A percentile compares a stretch with the other conserved stretches of the same genome.
These are phyloP conservation scores for Oscheius onirici DNA, from an alignment of 2,888 invertebrate genomes.

Conservation along the genomic window DNA sequence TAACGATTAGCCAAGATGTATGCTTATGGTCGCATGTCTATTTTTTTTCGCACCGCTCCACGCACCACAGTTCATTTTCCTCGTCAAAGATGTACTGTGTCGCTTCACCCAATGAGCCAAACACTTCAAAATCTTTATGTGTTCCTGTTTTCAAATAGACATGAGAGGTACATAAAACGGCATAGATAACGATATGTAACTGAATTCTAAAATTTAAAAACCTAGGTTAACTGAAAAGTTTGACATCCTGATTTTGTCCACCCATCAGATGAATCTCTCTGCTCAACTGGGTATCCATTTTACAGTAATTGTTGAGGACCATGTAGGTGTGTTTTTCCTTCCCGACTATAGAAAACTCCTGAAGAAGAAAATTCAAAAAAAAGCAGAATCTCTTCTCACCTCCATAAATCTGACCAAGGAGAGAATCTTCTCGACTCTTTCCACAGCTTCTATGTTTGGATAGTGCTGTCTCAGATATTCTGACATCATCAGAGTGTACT, in stretches of 20 bases:
- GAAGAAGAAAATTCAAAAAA: neutral
- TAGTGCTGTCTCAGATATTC: neutral
- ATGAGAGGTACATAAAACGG: too few relatives aligned
- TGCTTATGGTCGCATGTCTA: too few relatives aligned
- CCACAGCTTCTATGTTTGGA: neutral
- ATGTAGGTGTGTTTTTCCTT: slow-evolving; percentile 17
- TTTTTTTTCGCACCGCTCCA: too few relatives aligned
- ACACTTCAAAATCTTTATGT: too few relatives aligned
- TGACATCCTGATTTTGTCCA: neutral
- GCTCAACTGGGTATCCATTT: neutral
- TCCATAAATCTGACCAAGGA: neutral
- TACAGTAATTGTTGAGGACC: slow-evolving; percentile 1
- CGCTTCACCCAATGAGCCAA: too few relatives aligned
- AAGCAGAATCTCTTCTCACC: neutral
- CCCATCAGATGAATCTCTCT: neutral
- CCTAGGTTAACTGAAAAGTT: too few relatives aligned
- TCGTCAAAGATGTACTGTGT: too few relatives aligned
- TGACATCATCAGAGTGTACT: neutral
- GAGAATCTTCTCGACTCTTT: neutral
- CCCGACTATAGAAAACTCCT: slow-evolving; percentile 9
- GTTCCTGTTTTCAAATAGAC: too few relatives aligned
- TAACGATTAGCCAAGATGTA: too few relatives aligned
- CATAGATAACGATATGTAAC: too few relatives aligned
- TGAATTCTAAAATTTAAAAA: too few relatives aligned
- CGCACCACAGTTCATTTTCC: too few relatives aligned